These are phyloP conservation scores for Malacosoma neustria DNA, from an alignment of 2,888 invertebrate genomes.

Conservation along the genomic window DNA sequence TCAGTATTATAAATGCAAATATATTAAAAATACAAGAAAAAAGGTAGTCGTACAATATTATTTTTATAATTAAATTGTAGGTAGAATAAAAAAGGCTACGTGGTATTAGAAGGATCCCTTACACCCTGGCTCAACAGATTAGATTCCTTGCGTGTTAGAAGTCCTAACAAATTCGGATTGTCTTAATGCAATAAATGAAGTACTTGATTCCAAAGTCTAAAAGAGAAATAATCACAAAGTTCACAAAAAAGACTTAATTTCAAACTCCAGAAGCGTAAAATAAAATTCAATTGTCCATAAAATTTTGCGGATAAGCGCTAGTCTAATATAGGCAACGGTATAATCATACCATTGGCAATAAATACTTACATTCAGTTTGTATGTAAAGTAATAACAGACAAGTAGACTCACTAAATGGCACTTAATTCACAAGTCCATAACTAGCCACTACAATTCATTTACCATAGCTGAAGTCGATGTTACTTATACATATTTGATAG, in stretches of 20 bases:
- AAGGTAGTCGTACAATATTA: neutral
- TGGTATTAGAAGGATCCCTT: neutral
- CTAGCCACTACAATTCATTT: slow-evolving; percentile 6
- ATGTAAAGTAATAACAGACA: slow-evolving; percentile 25
- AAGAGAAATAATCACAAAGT: neutral
- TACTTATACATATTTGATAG: too few species aligned
- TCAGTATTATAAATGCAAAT: too few species aligned
- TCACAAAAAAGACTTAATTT: neutral
- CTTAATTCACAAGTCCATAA: slow-evolving; percentile 22
- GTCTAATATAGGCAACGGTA: neutral
- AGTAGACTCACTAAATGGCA: slow-evolving; percentile 34
- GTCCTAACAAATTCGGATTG: neutral
- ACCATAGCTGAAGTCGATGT: too few species aligned
- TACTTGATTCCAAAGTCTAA: neutral
- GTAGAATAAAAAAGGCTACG: neutral
- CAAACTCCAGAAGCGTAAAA: neutral
- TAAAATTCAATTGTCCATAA: slow-evolving; percentile 1
- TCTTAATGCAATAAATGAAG: neutral
- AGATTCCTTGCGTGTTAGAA: neutral
- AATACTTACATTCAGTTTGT: slow-evolving; percentile 4
- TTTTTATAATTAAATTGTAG: neutral
- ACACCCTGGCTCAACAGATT: neutral
- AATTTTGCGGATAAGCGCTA: neutral
- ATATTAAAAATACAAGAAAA: too few species aligned
- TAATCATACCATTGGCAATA: neutral